Conservation (phyloP, 2,888 invertebrate genomes). For the Cantharis rufa region DNA sequence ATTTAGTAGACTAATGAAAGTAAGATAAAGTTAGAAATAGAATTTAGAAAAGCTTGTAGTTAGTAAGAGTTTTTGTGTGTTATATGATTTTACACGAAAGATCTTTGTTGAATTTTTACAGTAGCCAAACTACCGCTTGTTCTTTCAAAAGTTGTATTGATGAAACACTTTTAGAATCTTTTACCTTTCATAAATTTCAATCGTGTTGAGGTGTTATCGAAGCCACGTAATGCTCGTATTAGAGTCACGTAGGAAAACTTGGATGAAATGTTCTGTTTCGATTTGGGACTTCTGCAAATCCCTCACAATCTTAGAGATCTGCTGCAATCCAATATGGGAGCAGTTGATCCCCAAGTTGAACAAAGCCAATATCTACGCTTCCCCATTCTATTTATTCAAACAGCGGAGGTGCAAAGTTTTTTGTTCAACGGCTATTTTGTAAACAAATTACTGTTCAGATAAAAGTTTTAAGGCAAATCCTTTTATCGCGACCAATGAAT, state of each 20-base stretch:
- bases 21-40: not conserved
- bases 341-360: slow-evolving; percentile 53
- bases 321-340: slow-evolving; percentile 55
- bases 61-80: not conserved
- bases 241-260: slow-evolving; percentile 56
- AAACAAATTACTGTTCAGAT: slow-evolving; percentile 57
- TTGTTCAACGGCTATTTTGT: slow-evolving; percentile 53
- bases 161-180: slow-evolving; percentile 51
- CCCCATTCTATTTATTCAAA: slow-evolving; percentile 54
- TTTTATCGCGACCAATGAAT: slow-evolving; percentile 55
- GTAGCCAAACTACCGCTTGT: slow-evolving; percentile 26
- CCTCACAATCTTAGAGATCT: slow-evolving; percentile 57
- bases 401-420: slow-evolving; percentile 53
- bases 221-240: slow-evolving; percentile 51
- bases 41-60: not conserved
- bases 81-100: not conserved
- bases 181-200: slow-evolving; percentile 57
- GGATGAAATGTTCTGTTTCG: slow-evolving; percentile 56
- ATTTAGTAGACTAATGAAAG: slow-evolving; percentile 1
- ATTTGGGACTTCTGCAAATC: slow-evolving; percentile 56
- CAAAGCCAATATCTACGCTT: slow-evolving; percentile 47
- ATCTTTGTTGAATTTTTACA: slow-evolving; percentile 11
- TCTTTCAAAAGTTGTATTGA: slow-evolving; percentile 30
- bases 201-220: slow-evolving; percentile 50
- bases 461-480: slow-evolving; percentile 56